A percentile compares a stretch with the other conserved stretches of the same genome.
phyloP scores from a whole-genome alignment of 2,888 invertebrate genomes.

The Cyaniris semiargus region DNA sequence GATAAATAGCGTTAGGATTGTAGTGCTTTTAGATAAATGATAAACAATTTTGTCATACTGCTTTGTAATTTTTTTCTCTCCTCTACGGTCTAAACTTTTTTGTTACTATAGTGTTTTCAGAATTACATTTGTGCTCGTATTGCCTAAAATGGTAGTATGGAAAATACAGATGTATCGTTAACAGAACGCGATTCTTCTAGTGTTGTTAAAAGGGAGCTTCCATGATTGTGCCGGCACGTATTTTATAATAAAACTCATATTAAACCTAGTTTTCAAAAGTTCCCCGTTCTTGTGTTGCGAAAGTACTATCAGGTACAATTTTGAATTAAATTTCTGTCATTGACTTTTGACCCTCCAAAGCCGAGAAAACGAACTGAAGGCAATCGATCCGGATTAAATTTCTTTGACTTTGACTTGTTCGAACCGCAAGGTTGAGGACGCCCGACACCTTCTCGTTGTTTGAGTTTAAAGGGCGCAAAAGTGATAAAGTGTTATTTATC shows the following conservation, averaged over 20 bases:
- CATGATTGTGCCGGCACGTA: not conserved
- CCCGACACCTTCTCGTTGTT: conserved; percentile 5
- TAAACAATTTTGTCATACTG: not conserved
- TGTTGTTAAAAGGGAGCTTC: not conserved
- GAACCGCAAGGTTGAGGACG: not conserved
- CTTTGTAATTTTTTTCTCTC: not conserved
- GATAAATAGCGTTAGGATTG: not conserved
- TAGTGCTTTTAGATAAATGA: not conserved
- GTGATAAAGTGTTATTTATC: conserved; percentile 20
- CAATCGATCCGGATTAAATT: not conserved
- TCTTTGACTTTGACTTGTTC: conserved; percentile 6
- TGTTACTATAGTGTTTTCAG: not conserved
- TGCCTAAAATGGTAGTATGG: too few species aligned
- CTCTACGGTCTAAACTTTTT: not conserved
- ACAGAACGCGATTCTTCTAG: not conserved
- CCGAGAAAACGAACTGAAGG: not conserved
- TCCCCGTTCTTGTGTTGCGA: not conserved
- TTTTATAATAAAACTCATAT: conserved; percentile 1
- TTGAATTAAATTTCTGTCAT: conserved; percentile 2
- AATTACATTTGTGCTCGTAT: too few species aligned
- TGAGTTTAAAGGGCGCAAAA: conserved; percentile 15
- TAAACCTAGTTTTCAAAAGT: not conserved
- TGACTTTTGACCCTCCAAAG: not conserved
- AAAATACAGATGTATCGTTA: too few species aligned
- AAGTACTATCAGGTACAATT: not conserved